phyloP scores from a whole-genome alignment of 2,797 vertebrate genomes.

The Neomorphus geoffroyi region DNA sequence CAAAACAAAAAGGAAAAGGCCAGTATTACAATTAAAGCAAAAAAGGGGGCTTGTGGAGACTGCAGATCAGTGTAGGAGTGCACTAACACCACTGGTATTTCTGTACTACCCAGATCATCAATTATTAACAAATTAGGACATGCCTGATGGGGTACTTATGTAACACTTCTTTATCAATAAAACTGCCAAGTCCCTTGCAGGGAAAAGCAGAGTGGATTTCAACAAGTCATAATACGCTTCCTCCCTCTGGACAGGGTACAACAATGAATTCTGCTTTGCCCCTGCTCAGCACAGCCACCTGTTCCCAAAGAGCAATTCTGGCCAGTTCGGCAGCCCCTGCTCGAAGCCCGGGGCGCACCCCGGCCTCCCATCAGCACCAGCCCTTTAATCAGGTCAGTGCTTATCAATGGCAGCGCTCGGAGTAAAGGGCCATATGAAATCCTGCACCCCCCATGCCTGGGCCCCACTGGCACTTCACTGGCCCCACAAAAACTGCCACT shows the following conservation, averaged over 20 bases:
- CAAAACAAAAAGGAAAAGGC: background rate
- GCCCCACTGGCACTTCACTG: background rate
- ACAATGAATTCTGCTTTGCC: background rate
- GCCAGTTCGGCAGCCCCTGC: background rate
- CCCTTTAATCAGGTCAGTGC: constrained; percentile 21
- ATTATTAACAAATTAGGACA: constrained; percentile 56
- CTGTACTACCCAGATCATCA: constrained; percentile 30
- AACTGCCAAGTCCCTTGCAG: constrained; percentile 4
- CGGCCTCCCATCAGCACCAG: background rate
- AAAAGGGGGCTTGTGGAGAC: background rate
- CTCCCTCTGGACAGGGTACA: background rate
- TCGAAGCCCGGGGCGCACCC: background rate
- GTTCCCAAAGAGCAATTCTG: background rate
- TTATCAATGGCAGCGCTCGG: background rate
- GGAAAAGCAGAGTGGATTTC: background rate
- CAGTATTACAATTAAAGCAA: background rate
- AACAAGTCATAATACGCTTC: background rate
- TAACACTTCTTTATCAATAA: constrained; percentile 44
- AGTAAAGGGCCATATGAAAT: background rate
- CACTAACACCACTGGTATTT: background rate
- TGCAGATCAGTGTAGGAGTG: background rate
- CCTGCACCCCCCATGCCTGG: background rate
- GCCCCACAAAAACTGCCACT: background rate
- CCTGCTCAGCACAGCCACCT: background rate
- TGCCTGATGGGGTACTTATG: constrained; percentile 29